Evolutionary conservation across 2,888 invertebrate genomes (phyloP).

Genomic region (Ellobium chinense): DNA sequence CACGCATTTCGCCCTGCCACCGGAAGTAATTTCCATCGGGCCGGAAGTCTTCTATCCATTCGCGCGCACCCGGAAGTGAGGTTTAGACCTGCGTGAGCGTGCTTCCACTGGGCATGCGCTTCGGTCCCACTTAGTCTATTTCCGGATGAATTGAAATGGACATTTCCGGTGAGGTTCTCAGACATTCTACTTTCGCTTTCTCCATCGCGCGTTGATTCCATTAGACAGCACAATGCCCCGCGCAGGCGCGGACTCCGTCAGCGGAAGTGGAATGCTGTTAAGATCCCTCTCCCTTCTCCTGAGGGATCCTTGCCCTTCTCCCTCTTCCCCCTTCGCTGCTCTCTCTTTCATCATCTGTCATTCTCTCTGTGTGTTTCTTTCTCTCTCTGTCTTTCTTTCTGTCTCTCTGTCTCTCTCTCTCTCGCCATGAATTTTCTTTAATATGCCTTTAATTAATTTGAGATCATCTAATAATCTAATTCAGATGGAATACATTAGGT

Average conservation of each 20-base stretch:
- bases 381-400: neutral
- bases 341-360: neutral
- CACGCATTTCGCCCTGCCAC: conserved; percentile 36
- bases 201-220: conserved; percentile 43
- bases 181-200: conserved; percentile 48
- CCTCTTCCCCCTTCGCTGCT: neutral
- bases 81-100: conserved; percentile 43
- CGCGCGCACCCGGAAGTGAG: conserved; percentile 47
- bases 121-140: conserved; percentile 49
- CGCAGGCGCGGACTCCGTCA: conserved; percentile 20
- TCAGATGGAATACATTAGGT: no score
- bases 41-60: conserved; percentile 50
- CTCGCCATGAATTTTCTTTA: no score
- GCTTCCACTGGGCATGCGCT: conserved; percentile 44
- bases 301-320: neutral
- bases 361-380: neutral
- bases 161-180: conserved; percentile 45
- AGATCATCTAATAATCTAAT: no score
- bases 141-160: conserved; percentile 50
- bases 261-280: conserved; percentile 46
- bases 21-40: conserved; percentile 49
- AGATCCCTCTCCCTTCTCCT: conserved; percentile 9
- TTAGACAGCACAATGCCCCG: conserved; percentile 56
- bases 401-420: neutral
- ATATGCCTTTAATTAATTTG: no score